These are phyloP conservation scores for Miniopterus natalensis DNA, from an alignment of 2,113 vertebrate species.

Conservation along the genomic window DNA sequence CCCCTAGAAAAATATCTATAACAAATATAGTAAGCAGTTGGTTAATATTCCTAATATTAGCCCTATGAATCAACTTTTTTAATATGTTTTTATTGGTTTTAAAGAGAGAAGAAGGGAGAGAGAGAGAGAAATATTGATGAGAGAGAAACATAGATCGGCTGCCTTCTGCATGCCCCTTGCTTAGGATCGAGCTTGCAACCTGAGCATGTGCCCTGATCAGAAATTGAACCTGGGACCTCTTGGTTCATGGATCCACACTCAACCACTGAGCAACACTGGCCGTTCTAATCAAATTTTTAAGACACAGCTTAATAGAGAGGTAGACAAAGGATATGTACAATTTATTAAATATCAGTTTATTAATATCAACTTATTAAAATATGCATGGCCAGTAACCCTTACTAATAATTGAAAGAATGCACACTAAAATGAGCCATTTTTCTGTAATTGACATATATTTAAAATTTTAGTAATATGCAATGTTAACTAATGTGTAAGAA, in stretches of 20 bases:
- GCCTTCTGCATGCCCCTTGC: too few species aligned
- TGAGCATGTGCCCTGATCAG: too few species aligned
- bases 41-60: background rate
- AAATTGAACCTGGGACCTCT: too few species aligned
- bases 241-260: too few species aligned
- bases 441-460: slow-evolving; percentile 6
- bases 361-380: background rate
- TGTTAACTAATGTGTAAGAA: slow-evolving; percentile 28
- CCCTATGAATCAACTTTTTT: background rate
- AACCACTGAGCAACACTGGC: too few species aligned
- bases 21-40: background rate
- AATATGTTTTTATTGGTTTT: too few species aligned
- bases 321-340: slow-evolving; percentile 8
- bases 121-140: too few species aligned
- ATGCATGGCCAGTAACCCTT: background rate
- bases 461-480: background rate
- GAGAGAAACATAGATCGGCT: too few species aligned
- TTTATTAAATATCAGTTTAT: too few species aligned
- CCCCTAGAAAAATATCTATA: background rate
- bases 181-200: too few species aligned
- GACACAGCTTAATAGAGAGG: background rate
- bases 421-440: slow-evolving; percentile 1
- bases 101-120: too few species aligned
- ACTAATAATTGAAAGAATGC: slow-evolving; percentile 26
- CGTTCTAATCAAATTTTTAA: background rate